phyloP scores from a whole-genome alignment of 2,888 invertebrate genomes.

The Scaptomyza tumidula region DNA sequence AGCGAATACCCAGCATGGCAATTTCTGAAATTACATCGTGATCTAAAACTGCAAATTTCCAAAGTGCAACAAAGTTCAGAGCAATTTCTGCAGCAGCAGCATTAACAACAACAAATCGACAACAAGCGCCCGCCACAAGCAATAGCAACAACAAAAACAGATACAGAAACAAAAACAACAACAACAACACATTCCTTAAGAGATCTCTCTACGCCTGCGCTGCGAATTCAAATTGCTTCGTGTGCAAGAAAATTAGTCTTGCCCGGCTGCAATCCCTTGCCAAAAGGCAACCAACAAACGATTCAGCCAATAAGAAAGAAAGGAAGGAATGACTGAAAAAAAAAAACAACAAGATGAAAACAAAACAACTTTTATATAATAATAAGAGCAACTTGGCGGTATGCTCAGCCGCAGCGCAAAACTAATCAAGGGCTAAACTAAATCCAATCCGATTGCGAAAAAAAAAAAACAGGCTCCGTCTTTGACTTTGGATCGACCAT shows the following conservation, averaged over 20 bases:
- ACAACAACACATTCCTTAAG: conserved; percentile 63
- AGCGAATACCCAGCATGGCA: conserved; percentile 72
- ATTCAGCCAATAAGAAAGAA: conserved; percentile 48
- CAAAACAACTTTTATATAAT: conserved; percentile 67
- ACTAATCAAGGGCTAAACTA: conserved; percentile 84
- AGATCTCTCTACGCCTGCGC: conserved; percentile 69
- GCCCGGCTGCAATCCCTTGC: conserved; percentile 64
- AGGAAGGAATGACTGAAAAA: conserved; percentile 20
- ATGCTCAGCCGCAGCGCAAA: conserved; percentile 72
- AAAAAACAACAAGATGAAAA: conserved; percentile 26
- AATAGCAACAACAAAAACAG: conserved; percentile 53
- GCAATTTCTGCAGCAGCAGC: conserved; percentile 74
- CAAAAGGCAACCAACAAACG: conserved; percentile 44
- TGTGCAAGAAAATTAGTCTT: conserved; percentile 85
- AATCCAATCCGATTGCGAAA: conserved; percentile 81
- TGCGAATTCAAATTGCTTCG: conserved; percentile 83
- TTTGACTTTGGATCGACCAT: conserved; percentile 28
- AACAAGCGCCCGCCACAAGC: conserved; percentile 57
- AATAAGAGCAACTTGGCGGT: conserved; percentile 75
- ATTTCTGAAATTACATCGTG: conserved; percentile 84
- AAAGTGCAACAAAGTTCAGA: conserved; percentile 83
- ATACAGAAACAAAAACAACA: no score
- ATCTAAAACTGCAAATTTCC: conserved; percentile 80
- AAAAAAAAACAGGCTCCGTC: conserved; percentile 36
- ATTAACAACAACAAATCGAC: conserved; percentile 55